Evolutionary conservation across 2,113 vertebrate genomes (phyloP).

Genomic region (Balaeniceps rex): DNA sequence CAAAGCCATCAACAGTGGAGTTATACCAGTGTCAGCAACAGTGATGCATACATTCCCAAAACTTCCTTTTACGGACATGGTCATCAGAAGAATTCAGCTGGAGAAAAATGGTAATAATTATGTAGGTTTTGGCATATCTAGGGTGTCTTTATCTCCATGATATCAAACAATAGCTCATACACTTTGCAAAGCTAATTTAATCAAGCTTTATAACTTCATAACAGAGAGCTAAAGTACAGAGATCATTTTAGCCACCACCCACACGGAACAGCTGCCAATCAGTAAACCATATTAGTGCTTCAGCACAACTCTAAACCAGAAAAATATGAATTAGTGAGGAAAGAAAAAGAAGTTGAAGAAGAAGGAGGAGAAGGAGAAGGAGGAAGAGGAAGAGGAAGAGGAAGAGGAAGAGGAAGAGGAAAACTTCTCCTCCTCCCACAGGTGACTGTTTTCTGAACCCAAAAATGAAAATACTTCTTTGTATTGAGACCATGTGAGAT

Average conservation of each 20-base stretch:
- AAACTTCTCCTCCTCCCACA: not conserved
- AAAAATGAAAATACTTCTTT: not conserved
- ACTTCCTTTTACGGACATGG: too few relatives aligned
- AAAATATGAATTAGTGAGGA: not conserved
- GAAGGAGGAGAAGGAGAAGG: too few relatives aligned
- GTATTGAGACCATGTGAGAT: not conserved
- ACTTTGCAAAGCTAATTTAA: not conserved
- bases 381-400: too few relatives aligned
- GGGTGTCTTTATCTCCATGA: not conserved
- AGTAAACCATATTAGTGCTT: not conserved
- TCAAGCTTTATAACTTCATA: not conserved
- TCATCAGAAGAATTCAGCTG: not conserved
- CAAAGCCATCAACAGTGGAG: not conserved
- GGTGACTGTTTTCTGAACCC: not conserved
- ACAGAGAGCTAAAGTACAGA: not conserved
- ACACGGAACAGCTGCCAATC: not conserved
- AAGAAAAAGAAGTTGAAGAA: not conserved
- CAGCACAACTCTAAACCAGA: not conserved
- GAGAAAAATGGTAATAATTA: not conserved
- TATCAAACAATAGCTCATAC: not conserved
- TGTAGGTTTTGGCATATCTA: not conserved
- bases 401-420: too few relatives aligned
- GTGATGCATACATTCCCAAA: not conserved
- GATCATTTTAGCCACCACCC: not conserved
- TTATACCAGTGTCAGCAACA: not conserved